phyloP scores from a whole-genome alignment of 2,888 invertebrate species.

The Agrotis ipsilon region DNA sequence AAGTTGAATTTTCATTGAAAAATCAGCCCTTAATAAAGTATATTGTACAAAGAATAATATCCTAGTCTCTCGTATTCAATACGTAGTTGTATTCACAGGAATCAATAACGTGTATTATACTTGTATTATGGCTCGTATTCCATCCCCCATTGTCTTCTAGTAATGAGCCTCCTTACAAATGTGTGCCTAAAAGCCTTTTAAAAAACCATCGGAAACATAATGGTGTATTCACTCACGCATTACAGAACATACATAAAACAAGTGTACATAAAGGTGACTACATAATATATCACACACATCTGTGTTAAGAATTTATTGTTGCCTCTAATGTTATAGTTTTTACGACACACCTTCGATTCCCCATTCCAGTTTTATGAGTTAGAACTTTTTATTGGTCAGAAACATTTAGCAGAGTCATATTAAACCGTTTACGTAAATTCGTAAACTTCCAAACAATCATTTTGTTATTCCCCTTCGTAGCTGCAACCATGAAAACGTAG shows the following conservation, averaged over 20 bases:
- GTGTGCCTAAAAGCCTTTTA: slow-evolving; percentile 57
- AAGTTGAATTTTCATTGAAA: too few relatives aligned
- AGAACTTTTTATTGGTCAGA: slow-evolving; percentile 61
- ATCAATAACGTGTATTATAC: slow-evolving; percentile 5
- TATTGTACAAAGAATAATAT: slow-evolving; percentile 4
- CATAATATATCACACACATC: slow-evolving; percentile 13
- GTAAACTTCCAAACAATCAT: slow-evolving; percentile 57
- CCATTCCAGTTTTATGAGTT: slow-evolving; percentile 61
- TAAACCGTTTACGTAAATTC: slow-evolving; percentile 57
- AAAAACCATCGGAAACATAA: slow-evolving; percentile 54
- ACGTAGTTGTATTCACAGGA: slow-evolving; percentile 5
- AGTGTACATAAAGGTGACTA: not conserved
- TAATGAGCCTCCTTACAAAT: slow-evolving; percentile 50
- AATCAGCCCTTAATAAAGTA: too few relatives aligned
- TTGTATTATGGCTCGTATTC: slow-evolving; percentile 13
- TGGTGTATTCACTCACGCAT: slow-evolving; percentile 29
- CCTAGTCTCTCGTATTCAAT: not conserved
- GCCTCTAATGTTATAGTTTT: slow-evolving; percentile 62
- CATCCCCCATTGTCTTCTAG: slow-evolving; percentile 41
- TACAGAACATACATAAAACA: slow-evolving; percentile 26
- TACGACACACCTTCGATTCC: slow-evolving; percentile 59
- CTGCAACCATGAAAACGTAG: slow-evolving; percentile 53
- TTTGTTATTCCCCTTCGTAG: slow-evolving; percentile 48
- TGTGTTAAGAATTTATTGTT: slow-evolving; percentile 59
- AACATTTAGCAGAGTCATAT: slow-evolving; percentile 60